A percentile compares a stretch with the other conserved stretches of the same genome.
Conservation (phyloP, 1,140 invertebrate genomes). For the Dendrolimus kikuchii region DNA sequence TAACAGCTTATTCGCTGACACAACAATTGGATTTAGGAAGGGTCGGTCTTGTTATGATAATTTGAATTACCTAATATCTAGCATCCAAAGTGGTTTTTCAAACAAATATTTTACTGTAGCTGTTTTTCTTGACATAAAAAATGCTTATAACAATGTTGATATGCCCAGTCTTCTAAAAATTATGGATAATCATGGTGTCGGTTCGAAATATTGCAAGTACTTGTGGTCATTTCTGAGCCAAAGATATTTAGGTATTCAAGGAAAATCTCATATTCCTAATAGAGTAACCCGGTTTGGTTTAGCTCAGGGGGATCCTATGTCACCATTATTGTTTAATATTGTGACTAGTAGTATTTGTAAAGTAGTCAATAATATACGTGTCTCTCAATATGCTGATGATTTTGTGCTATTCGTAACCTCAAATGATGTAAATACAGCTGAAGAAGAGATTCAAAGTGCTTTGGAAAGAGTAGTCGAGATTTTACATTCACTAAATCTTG, state of each 20-base stretch:
- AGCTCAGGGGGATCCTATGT: slow-evolving; percentile 15
- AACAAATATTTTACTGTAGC: slow-evolving; percentile 10
- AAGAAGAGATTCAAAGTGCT: no score
- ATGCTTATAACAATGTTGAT: slow-evolving; percentile 23
- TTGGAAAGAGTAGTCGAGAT: no score
- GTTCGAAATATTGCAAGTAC: slow-evolving; percentile 12
- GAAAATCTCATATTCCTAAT: neutral
- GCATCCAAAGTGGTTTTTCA: slow-evolving; percentile 16
- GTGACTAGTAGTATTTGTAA: slow-evolving; percentile 7
- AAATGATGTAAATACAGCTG: no score
- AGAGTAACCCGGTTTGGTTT: slow-evolving; percentile 6
- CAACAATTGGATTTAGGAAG: slow-evolving; percentile 19
- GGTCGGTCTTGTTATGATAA: slow-evolving; percentile 15
- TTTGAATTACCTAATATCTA: slow-evolving; percentile 9
- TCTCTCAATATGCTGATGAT: slow-evolving; percentile 15
- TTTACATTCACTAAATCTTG: no score
- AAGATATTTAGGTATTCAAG: slow-evolving; percentile 3
- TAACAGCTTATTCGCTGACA: slow-evolving; percentile 9
- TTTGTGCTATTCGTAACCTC: neutral
- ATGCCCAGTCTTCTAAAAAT: slow-evolving; percentile 5
- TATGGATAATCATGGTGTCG: slow-evolving; percentile 11
- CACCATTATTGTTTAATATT: slow-evolving; percentile 13
- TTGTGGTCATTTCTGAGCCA: slow-evolving; percentile 16
- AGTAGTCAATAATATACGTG: neutral
- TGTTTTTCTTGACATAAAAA: slow-evolving; percentile 22